A percentile compares a stretch with the other conserved stretches of the same genome.
Conservation (phyloP, 2,888 invertebrate genomes). For the Apotomis betuletana region DNA sequence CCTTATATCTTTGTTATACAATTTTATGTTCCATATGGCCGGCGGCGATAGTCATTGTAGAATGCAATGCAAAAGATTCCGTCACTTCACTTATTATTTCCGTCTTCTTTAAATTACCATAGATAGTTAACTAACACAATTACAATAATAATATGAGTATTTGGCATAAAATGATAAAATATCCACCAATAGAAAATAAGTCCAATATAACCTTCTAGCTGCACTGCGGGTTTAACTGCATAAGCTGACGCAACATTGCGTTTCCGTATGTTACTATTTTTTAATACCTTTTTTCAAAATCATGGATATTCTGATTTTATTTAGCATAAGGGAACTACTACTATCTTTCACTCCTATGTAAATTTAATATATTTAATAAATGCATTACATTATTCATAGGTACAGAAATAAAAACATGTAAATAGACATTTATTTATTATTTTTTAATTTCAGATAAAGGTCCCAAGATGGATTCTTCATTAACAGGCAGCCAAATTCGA, state of each 20-base stretch:
- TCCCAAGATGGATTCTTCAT: constrained; percentile 79
- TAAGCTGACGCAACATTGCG: constrained; percentile 28
- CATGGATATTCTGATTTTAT: too few relatives aligned
- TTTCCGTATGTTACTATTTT: constrained; percentile 22
- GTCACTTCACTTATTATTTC: background rate
- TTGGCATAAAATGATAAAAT: background rate
- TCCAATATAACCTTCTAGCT: background rate
- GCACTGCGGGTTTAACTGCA: background rate
- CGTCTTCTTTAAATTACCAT: too few relatives aligned
- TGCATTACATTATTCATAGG: too few relatives aligned
- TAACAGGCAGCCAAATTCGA: constrained; percentile 91
- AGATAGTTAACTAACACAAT: background rate
- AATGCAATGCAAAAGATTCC: background rate
- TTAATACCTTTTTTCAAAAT: too few relatives aligned
- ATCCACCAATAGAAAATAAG: background rate
- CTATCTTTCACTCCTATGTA: too few relatives aligned
- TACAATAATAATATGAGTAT: background rate
- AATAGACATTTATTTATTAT: background rate
- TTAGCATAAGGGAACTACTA: too few relatives aligned
- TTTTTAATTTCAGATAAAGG: constrained; percentile 43
- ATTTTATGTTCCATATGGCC: background rate
- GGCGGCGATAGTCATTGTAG: constrained; percentile 1
- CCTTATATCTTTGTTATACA: background rate
- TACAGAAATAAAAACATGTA: background rate
- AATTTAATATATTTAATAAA: too few relatives aligned